Conservation (phyloP, 2,113 vertebrate species). For the Sinocyclocheilus grahami region DNA sequence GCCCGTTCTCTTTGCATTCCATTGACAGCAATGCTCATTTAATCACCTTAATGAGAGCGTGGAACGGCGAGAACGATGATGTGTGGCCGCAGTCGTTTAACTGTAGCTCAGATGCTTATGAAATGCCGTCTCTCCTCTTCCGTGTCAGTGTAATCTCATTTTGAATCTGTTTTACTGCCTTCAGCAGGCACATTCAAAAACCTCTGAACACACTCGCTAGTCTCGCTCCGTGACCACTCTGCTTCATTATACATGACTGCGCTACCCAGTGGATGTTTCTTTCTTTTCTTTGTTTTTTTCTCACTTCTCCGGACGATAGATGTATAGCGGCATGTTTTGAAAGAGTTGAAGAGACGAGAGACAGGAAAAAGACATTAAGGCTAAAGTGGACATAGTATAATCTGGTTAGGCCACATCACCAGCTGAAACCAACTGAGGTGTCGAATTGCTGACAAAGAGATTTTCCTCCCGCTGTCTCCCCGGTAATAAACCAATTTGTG, state of each 20-base stretch:
- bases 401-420: conserved; percentile 35
- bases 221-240: neutral
- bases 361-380: neutral
- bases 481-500: conserved; percentile 17
- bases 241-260: conserved; percentile 15
- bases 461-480: conserved; percentile 13
- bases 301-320: neutral
- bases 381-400: conserved; percentile 44
- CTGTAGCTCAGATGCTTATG: conserved; percentile 21
- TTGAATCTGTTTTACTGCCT: conserved; percentile 34
- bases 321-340: neutral
- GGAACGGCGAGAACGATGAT: conserved; percentile 25
- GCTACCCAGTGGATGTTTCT: neutral
- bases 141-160: conserved; percentile 36
- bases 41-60: conserved; percentile 30
- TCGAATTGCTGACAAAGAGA: conserved; percentile 47
- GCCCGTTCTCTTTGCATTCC: neutral
- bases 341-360: neutral
- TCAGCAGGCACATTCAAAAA: conserved; percentile 31
- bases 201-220: conserved; percentile 10
- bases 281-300: neutral
- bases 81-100: conserved; percentile 31
- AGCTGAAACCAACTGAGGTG: conserved; percentile 28
- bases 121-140: conserved; percentile 20
- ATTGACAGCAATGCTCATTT: conserved; percentile 35